Evolutionary conservation across 2,797 vertebrate genomes (phyloP), one percentile per base, ranked within the genome.

Genomic region (Pipistrellus kuhlii): DNA sequence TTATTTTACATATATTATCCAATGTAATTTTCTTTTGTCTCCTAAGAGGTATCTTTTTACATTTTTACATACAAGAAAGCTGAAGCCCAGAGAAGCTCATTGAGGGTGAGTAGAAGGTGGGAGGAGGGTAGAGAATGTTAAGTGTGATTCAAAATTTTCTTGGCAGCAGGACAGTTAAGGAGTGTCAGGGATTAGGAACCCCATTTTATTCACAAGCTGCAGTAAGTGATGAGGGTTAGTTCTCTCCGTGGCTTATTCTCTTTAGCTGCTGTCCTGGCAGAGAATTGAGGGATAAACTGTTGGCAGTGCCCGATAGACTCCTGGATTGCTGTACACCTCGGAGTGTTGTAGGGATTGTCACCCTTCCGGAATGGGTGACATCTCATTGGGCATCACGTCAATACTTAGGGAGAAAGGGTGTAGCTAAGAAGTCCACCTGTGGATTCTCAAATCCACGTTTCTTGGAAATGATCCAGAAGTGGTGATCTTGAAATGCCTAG

Each of bases 41-140:
- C 30, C 20, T 91, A 75, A 91, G 44, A 53, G 17, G 27, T 77
- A 38, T 83, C 5, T 83, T 51, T 69, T 88, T 77, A 62, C 15
- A 32, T 85, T 89, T 96, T 92, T 89, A 83, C 30, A 17, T 66
- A 21, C 81, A 25, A 76, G 30, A 68, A 75, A 93, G 83, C 5
- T 20, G 81, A 88, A 27, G 32, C 18, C 20, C 23, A 94, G 35
- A 78, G 62, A 86, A 51, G 41, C 66, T 90, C 51, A 72, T 32
- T 76, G 78, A 90, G n/a, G 23, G 62, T 72, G 41, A 71, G 35
- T 10, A 83, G 44, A 66, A 86, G 8, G 38, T 72, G 14, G 55
- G 5, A 51, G n/a, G 44, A 51, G 30, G n/a, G 23, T 10, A n/a
- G 84, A 46, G 64, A 51, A 83, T 3, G 4, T 73, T 68, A 75